Evolutionary conservation across 2,113 vertebrate species (phyloP), one percentile per base, ranked within the genome.

Genomic region (Psittacara wagleri): DNA sequence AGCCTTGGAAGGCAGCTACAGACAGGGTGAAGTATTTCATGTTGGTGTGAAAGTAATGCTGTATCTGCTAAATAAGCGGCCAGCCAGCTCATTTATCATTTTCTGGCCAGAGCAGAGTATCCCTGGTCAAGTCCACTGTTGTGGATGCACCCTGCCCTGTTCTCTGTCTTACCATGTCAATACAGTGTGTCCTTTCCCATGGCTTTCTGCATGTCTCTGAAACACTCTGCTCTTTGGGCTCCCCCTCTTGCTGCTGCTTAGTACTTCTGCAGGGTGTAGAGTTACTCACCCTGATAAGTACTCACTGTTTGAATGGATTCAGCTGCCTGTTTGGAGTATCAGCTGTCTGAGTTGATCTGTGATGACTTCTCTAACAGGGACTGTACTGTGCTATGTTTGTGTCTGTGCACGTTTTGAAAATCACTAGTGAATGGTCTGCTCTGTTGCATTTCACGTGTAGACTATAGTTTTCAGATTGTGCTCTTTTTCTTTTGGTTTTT

Each of bases 91-190:
- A 10, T n/a, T 76, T 87, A 9, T 41, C 24, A 17, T 11, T 18
- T 83, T 68, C 46, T 83, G 31, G 0, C 55, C 52, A 23, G 46
- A 81, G 24, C 51, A 64, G 44, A 68, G 13, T 46, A 22, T 28
- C 24, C 23, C 8, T 4, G 6, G 16, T 59, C 43, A 37, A 55
- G 18, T 49, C 25, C 54, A 28, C 28, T 62, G 33, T 55, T 81
- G 43, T 78, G 72, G 11, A 29, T 74, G 14, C 8, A 4, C 19
- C 69, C 23, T 78, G 8, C 31, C 23, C 16, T 37, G 6, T 57
- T 62, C 25, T 88, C 7, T 41, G 2, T 72, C 41, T 81, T 84
- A 25, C 1, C 0, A 0, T 48, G 43, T 74, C 67, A 25, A 0
- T 76, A 41, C 55, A 1, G 0, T 35, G 31, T 70, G 43, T 25